Percentiles rank a stretch among this genome's conserved stretches.
phyloP scores from a whole-genome alignment of 1,140 invertebrate genomes.

The Euglossa dilemma region DNA sequence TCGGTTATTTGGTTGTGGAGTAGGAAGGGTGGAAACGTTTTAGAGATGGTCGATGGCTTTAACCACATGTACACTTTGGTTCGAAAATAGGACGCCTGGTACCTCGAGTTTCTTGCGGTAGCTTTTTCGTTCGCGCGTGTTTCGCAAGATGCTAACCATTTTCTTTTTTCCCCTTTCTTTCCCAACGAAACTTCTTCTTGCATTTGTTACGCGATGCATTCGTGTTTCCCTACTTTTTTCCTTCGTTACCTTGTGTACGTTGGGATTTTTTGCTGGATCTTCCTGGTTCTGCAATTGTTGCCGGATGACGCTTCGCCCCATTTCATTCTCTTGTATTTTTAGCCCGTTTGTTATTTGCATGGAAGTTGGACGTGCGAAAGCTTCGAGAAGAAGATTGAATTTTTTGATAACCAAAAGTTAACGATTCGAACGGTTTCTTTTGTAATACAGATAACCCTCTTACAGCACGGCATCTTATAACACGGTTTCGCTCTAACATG shows the following conservation, averaged over 20 bases:
- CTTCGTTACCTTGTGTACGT: neutral
- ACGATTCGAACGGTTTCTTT: no score
- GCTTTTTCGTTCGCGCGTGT: neutral
- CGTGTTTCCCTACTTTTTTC: neutral
- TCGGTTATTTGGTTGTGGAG: neutral
- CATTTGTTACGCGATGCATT: neutral
- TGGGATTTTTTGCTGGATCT: neutral
- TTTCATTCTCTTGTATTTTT: neutral
- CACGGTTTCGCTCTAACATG: no score
- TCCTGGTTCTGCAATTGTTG: neutral
- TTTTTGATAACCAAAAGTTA: neutral
- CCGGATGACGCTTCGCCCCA: no score
- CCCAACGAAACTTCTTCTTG: neutral
- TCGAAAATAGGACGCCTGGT: neutral
- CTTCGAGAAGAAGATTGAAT: neutral
- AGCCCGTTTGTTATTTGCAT: neutral
- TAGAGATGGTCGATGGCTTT: neutral
- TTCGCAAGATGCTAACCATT: constrained; percentile 4
- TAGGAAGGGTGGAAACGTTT: neutral
- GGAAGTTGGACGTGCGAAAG: neutral
- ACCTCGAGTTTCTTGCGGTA: neutral
- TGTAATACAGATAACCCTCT: no score
- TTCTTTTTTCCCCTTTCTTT: neutral
- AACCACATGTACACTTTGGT: neutral
- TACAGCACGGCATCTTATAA: no score